Evolutionary conservation across 2,888 invertebrate species (phyloP).

Genomic region (Perithous albicinctus): DNA sequence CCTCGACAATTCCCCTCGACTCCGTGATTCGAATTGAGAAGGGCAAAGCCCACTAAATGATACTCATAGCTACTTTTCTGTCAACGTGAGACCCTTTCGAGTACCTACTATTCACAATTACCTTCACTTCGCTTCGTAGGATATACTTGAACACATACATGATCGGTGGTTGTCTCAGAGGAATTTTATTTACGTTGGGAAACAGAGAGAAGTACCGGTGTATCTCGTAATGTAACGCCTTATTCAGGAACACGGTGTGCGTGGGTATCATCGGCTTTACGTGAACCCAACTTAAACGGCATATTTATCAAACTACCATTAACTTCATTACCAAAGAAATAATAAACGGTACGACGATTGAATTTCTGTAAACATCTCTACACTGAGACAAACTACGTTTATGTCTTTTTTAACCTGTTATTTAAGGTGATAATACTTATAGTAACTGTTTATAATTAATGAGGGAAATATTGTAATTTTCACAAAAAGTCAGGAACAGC

Average conservation of each 20-base stretch:
- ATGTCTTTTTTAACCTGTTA: no score
- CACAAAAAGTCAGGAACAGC: no score
- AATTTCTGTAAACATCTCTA: no score
- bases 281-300: background rate
- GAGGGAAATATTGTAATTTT: no score
- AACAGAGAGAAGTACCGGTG: slow-evolving; percentile 31
- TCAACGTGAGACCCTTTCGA: slow-evolving; percentile 10
- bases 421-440: no score
- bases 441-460: no score
- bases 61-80: background rate
- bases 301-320: background rate
- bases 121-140: background rate
- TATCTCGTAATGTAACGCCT: slow-evolving; percentile 15
- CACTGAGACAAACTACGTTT: no score
- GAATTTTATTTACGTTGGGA: slow-evolving; percentile 30
- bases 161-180: background rate
- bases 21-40: slow-evolving; percentile 22
- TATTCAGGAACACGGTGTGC: background rate
- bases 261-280: background rate
- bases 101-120: background rate
- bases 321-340: background rate
- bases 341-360: no score
- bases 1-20: slow-evolving; percentile 27
- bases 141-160: background rate
- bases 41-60: background rate